Conservation (phyloP, 2,113 vertebrate species). For the Fulmarus glacialis region DNA sequence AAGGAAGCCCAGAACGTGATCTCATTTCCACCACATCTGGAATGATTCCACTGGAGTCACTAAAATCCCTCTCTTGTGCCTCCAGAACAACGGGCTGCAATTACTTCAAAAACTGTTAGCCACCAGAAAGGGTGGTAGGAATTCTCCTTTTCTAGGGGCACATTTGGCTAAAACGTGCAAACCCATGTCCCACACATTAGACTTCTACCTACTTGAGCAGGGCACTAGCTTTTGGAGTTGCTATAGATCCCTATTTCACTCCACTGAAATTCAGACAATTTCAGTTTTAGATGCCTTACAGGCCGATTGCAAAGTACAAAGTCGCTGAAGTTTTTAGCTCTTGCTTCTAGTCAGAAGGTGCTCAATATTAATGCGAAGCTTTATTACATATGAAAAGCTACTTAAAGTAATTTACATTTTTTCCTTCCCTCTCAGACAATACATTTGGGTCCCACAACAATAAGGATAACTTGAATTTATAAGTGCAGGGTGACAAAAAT, state of each 20-base stretch:
- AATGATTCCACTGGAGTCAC: neutral
- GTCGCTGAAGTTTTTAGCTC: neutral
- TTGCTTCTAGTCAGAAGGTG: neutral
- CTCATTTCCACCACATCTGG: slow-evolving; percentile 27
- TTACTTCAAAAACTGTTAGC: neutral
- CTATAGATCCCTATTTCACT: neutral
- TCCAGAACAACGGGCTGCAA: neutral
- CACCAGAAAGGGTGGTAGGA: neutral
- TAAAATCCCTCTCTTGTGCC: neutral
- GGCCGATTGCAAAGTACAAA: neutral
- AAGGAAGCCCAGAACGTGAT: neutral
- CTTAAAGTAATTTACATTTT: neutral
- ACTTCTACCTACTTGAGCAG: neutral
- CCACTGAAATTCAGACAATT: neutral
- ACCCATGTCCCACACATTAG: neutral
- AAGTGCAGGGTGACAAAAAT: neutral
- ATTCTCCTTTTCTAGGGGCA: neutral
- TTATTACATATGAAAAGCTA: neutral
- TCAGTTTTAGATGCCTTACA: neutral
- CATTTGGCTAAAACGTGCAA: neutral
- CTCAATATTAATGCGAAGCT: neutral
- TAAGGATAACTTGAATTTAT: neutral
- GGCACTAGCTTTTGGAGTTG: neutral
- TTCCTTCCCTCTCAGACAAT: neutral
- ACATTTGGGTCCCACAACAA: neutral